phyloP scores from a whole-genome alignment of 2,797 vertebrate species.

The Apogon talboti region DNA sequence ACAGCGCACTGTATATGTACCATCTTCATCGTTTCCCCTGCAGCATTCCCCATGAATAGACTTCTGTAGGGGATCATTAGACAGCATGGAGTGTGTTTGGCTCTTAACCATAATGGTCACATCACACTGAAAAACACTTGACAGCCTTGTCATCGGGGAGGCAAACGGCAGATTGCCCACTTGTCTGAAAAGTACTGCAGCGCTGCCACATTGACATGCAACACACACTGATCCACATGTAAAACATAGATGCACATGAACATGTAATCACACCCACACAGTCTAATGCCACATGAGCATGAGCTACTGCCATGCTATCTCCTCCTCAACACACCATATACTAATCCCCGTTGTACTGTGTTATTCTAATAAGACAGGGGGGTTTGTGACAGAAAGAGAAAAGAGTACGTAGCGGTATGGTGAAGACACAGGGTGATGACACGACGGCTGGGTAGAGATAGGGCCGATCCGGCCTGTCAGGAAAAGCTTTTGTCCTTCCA shows the following conservation, averaged over 20 bases:
- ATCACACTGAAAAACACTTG: conserved; percentile 62
- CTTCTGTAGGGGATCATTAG: conserved; percentile 56
- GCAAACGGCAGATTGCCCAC: conserved; percentile 46
- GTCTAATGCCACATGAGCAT: conserved; percentile 60
- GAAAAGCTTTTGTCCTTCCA: conserved; percentile 68
- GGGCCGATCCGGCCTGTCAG: conserved; percentile 61
- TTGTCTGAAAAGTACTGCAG: conserved; percentile 40
- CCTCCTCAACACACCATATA: conserved; percentile 50
- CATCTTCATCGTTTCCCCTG: conserved; percentile 31
- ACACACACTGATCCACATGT: conserved; percentile 54
- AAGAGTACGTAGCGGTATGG: conserved; percentile 38
- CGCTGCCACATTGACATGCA: conserved; percentile 43
- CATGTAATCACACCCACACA: conserved; percentile 63
- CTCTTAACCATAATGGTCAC: conserved; percentile 59
- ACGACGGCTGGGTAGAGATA: conserved; percentile 60
- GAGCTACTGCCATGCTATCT: conserved; percentile 58
- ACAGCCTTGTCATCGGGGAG: conserved; percentile 43
- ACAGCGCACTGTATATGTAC: conserved; percentile 7
- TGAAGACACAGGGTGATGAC: conserved; percentile 57
- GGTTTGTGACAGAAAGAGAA: conserved; percentile 46
- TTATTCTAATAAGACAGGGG: conserved; percentile 65
- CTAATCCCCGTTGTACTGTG: conserved; percentile 67
- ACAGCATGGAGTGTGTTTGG: conserved; percentile 44
- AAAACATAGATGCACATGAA: conserved; percentile 61
- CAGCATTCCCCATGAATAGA: conserved; percentile 38